A percentile compares a stretch with the other conserved stretches of the same genome.
phyloP scores from a whole-genome alignment of 1,140 invertebrate genomes.

The Asobara japonica region DNA sequence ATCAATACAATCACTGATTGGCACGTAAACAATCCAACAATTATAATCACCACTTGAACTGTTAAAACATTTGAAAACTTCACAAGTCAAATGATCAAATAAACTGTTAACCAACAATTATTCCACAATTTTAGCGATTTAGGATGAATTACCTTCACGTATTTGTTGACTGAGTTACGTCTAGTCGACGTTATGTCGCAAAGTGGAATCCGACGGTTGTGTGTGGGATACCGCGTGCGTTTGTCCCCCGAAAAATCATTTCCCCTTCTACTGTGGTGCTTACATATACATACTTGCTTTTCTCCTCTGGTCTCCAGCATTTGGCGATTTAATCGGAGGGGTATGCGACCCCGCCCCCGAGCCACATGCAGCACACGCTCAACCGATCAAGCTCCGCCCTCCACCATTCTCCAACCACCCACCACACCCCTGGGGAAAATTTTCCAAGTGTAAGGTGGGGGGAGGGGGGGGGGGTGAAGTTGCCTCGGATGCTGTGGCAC shows the following conservation, averaged over 20 bases:
- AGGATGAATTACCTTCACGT: not conserved
- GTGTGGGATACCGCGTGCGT: constrained; percentile 46
- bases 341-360: constrained; percentile 23
- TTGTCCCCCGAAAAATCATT: constrained; percentile 43
- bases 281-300: not conserved
- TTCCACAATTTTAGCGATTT: not conserved
- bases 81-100: constrained; percentile 1
- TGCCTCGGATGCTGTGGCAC: constrained; percentile 21
- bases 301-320: constrained; percentile 2
- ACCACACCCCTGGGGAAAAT: not conserved
- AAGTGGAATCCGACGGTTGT: constrained; percentile 45
- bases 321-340: constrained; percentile 32
- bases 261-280: constrained; percentile 38
- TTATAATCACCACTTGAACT: not conserved
- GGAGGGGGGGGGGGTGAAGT: not conserved
- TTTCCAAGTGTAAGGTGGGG: not conserved
- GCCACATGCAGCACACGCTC: constrained; percentile 3
- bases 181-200: constrained; percentile 44
- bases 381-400: constrained; percentile 18
- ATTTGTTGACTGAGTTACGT: not conserved
- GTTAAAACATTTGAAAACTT: constrained; percentile 9
- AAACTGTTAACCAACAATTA: not conserved
- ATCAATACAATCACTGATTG: not conserved
- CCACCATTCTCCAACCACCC: constrained; percentile 24
- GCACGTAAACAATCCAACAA: not conserved